Evolutionary conservation across 1,140 invertebrate genomes (phyloP).

Genomic region (Oscheius sp.): DNA sequence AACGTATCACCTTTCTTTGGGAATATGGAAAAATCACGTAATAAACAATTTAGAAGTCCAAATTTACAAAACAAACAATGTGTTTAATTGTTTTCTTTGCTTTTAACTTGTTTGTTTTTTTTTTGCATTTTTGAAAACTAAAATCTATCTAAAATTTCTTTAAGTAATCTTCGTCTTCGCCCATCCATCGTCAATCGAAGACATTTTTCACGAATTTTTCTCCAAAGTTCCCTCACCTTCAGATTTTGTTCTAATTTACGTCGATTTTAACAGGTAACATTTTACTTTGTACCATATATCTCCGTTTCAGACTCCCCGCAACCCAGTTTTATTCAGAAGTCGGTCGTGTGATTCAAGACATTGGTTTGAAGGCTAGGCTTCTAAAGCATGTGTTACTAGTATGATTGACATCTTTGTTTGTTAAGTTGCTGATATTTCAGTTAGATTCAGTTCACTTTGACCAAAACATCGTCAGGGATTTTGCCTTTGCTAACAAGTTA

Average conservation of each 20-base stretch:
- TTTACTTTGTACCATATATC: too few relatives aligned
- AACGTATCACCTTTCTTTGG: too few relatives aligned
- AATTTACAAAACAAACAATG: too few relatives aligned
- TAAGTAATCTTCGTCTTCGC: not conserved
- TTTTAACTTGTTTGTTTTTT: too few relatives aligned
- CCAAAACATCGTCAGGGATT: not conserved
- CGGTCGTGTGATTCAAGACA: not conserved
- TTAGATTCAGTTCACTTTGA: not conserved
- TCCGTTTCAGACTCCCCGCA: not conserved
- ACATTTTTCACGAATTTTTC: not conserved
- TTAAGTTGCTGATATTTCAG: not conserved
- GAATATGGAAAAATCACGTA: too few relatives aligned
- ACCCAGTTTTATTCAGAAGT: not conserved
- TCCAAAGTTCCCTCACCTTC: not conserved
- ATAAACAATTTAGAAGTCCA: too few relatives aligned
- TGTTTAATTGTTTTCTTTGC: too few relatives aligned
- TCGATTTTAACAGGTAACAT: not conserved
- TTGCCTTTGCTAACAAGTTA: not conserved
- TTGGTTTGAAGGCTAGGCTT: not conserved
- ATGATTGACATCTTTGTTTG: not conserved
- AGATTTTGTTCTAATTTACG: not conserved
- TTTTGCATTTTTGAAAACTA: too few relatives aligned
- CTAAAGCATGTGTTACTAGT: not conserved
- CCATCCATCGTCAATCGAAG: not conserved
- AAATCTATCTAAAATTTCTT: too few relatives aligned